Evolutionary conservation across 2,888 invertebrate species (phyloP).

Genomic region (Polyommatus icarus): DNA sequence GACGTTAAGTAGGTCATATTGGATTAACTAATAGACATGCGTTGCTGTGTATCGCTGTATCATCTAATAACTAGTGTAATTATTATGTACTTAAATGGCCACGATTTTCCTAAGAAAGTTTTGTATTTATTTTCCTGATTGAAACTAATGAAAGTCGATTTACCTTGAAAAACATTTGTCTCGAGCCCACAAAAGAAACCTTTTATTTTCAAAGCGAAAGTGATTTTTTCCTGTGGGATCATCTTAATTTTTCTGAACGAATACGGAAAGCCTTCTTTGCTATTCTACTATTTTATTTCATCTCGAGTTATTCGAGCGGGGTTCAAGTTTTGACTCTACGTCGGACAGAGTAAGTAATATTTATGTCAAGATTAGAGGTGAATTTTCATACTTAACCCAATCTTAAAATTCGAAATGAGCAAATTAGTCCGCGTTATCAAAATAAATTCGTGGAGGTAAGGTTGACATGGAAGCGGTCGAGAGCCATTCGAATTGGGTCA

Average conservation of each 20-base stretch:
- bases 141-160: conserved; percentile 2
- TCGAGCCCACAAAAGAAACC: background rate
- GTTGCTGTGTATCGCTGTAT: background rate
- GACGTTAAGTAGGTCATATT: background rate
- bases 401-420: conserved; percentile 36
- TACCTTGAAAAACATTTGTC: background rate
- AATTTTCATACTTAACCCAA: conserved; percentile 37
- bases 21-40: no score
- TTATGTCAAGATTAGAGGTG: background rate
- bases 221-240: background rate
- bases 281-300: background rate
- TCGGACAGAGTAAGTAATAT: background rate
- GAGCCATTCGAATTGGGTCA: conserved; percentile 75
- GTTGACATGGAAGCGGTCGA: conserved; percentile 61
- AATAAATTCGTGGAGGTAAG: conserved; percentile 55
- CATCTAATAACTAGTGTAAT: background rate
- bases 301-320: background rate
- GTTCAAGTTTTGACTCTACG: background rate
- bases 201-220: conserved; percentile 7
- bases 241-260: conserved; percentile 1
- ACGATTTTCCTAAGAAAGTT: background rate
- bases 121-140: background rate
- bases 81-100: background rate
- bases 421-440: conserved; percentile 31
- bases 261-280: background rate